A percentile compares a stretch with the other conserved stretches of the same genome.
phyloP scores from a whole-genome alignment of 1,140 invertebrate species.

The Leguminivora glycinivorella region DNA sequence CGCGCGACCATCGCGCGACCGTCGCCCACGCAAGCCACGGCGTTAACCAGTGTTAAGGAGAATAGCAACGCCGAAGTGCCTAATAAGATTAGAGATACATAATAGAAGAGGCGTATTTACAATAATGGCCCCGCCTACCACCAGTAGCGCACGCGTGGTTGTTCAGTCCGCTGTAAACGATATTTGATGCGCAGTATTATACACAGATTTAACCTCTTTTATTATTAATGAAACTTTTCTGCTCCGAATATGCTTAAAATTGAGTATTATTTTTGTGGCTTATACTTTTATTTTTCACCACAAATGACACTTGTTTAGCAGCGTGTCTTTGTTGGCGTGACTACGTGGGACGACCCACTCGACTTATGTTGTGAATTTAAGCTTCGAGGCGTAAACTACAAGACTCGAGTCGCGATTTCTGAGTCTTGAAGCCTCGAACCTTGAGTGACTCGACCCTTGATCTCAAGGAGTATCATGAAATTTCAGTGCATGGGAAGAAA shows the following conservation, averaged over 20 bases:
- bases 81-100: conserved; percentile 4
- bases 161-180: background rate
- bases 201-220: background rate
- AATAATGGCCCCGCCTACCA: conserved; percentile 4
- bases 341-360: too few species aligned
- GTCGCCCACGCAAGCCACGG: too few species aligned
- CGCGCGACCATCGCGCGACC: too few species aligned
- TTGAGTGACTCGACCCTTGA: background rate
- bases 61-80: background rate
- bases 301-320: background rate
- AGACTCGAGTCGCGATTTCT: too few species aligned
- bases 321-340: too few species aligned
- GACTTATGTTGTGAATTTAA: too few species aligned
- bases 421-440: too few species aligned
- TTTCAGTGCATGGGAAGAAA: background rate
- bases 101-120: conserved; percentile 15
- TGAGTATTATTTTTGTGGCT: background rate
- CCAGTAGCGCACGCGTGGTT: background rate
- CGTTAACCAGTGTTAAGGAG: background rate
- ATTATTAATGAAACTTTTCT: background rate
- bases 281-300: background rate
- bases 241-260: conserved; percentile 7
- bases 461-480: background rate
- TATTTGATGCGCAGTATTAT: background rate
- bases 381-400: too few species aligned